Conservation (phyloP, 2,797 vertebrate species). For the Mus caroli region DNA sequence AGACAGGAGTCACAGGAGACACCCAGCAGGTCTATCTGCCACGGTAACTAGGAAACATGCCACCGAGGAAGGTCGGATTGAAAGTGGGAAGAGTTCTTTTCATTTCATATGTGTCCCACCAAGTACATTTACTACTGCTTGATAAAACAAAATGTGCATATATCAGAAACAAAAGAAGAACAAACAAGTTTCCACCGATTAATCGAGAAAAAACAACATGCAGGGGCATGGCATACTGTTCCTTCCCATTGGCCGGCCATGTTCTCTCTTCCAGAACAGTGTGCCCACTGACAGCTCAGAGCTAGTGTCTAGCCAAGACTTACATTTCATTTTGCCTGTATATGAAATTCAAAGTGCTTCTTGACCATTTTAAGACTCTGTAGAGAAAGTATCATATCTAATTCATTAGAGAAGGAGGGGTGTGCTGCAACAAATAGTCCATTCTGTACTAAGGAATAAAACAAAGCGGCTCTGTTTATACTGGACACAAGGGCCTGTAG, state of each 20-base stretch:
- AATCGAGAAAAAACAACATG: not conserved
- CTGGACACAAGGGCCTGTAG: not conserved
- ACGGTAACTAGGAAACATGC: not conserved
- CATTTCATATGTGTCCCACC: not conserved
- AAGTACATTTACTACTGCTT: not conserved
- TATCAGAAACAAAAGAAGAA: not conserved
- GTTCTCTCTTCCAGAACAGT: rapidly evolving
- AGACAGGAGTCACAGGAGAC: not conserved
- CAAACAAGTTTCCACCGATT: not conserved
- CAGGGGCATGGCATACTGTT: not conserved
- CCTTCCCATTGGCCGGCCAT: not conserved
- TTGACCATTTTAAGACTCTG: not conserved
- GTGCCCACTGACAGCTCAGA: not conserved
- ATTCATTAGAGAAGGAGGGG: not conserved
- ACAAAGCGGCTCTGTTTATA: not conserved
- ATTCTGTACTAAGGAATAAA: not conserved
- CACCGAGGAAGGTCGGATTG: not conserved
- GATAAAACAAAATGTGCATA: not conserved
- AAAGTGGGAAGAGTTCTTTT: not conserved
- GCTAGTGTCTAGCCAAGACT: not conserved
- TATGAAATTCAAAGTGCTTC: not conserved
- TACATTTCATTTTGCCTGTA: not conserved
- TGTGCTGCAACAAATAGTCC: not conserved
- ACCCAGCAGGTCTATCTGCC: not conserved
- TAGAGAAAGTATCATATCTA: not conserved